Evolutionary conservation across 2,888 invertebrate species (phyloP).

Genomic region (Microplitis deprimator): DNA sequence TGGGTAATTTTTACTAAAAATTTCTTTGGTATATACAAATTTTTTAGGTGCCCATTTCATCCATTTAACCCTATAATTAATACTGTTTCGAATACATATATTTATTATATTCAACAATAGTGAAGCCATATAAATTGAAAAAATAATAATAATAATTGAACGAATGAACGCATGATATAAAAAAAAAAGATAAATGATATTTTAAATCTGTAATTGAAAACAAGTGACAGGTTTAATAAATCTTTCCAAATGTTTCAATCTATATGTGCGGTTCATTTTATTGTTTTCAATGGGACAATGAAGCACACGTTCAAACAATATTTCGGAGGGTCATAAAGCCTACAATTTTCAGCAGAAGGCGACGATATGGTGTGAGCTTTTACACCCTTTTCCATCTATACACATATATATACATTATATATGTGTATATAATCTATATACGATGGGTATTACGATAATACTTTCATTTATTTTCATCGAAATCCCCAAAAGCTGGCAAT

Average conservation of each 20-base stretch:
- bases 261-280: constrained; percentile 19
- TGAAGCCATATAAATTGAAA: too few species aligned
- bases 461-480: constrained; percentile 51
- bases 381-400: constrained; percentile 12
- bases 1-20: too few species aligned
- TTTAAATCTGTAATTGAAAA: not conserved
- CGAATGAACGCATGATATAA: too few species aligned
- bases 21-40: too few species aligned
- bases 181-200: not conserved
- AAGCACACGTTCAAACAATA: constrained; percentile 20
- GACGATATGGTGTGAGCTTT: constrained; percentile 23
- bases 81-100: too few species aligned
- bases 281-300: constrained; percentile 26
- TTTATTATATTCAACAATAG: too few species aligned
- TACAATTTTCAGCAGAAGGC: constrained; percentile 35
- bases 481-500: constrained; percentile 51
- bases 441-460: constrained; percentile 31
- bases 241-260: not conserved
- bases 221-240: not conserved
- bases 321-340: constrained; percentile 25
- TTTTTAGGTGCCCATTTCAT: too few species aligned
- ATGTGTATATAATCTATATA: not conserved
- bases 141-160: too few species aligned
- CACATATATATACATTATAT: not conserved
- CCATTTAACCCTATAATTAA: too few species aligned